phyloP scores from a whole-genome alignment of 2,113 vertebrate species.

The Camelus dromedarius region DNA sequence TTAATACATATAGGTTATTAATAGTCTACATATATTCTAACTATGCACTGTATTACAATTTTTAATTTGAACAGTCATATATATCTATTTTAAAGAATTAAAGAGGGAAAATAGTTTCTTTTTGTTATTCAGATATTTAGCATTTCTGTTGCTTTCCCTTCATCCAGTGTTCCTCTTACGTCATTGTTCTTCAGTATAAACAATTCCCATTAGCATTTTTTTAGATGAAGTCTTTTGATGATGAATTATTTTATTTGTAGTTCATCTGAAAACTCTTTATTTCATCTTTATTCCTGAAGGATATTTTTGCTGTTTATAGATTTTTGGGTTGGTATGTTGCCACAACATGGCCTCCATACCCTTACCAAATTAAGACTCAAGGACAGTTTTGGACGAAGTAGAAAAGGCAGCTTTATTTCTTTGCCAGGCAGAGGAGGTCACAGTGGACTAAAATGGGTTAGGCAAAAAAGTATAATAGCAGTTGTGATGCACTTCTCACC shows the following conservation, averaged over 20 bases:
- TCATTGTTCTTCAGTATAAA: neutral
- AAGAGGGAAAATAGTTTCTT: neutral
- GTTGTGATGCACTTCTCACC: neutral
- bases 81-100: neutral
- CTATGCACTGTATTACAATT: neutral
- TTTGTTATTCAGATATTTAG: neutral
- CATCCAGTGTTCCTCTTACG: neutral
- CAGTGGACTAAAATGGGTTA: neutral
- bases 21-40: neutral
- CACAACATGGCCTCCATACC: too few species aligned
- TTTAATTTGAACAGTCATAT: neutral
- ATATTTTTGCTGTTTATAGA: conserved; percentile 9
- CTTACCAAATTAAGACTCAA: too few species aligned
- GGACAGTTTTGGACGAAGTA: too few species aligned
- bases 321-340: neutral
- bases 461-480: neutral
- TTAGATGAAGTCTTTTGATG: neutral
- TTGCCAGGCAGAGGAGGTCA: too few species aligned
- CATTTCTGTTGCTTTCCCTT: neutral
- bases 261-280: neutral
- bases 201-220: neutral
- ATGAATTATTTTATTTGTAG: neutral
- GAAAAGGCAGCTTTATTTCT: too few species aligned
- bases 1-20: neutral
- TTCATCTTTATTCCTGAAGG: neutral